phyloP scores from a whole-genome alignment of 2,797 vertebrate genomes.

The Fringilla coelebs region DNA sequence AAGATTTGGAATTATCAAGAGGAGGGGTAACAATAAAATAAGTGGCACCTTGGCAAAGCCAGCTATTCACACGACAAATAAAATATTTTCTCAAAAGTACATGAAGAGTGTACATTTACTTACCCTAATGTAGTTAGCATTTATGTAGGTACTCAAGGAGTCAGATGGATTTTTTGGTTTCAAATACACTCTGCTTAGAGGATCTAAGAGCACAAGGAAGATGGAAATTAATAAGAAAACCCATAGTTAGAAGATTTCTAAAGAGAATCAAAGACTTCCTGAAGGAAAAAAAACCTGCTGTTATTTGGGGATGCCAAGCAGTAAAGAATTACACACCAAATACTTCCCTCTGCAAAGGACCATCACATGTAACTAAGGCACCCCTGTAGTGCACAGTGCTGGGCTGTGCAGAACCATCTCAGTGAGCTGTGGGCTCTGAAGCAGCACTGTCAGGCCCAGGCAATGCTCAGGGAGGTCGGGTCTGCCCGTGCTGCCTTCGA shows the following conservation, averaged over 20 bases:
- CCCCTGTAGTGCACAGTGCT: neutral
- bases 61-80: neutral
- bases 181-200: constrained; percentile 91
- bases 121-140: constrained; percentile 95
- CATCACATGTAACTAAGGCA: neutral
- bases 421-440: neutral
- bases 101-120: constrained; percentile 62
- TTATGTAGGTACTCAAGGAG: constrained; percentile 91
- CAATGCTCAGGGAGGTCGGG: neutral
- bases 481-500: neutral
- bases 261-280: neutral
- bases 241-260: constrained; percentile 11
- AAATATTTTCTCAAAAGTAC: constrained; percentile 26
- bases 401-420: neutral
- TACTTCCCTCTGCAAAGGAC: neutral
- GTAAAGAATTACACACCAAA: neutral
- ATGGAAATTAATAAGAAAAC: constrained; percentile 48
- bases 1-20: neutral
- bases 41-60: neutral
- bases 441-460: neutral
- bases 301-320: neutral
- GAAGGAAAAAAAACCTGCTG: neutral
- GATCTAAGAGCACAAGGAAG: constrained; percentile 81
- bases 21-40: neutral
- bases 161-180: constrained; percentile 86